Evolutionary conservation across 1,140 invertebrate species (phyloP).

Genomic region (Drosophila sechellia): DNA sequence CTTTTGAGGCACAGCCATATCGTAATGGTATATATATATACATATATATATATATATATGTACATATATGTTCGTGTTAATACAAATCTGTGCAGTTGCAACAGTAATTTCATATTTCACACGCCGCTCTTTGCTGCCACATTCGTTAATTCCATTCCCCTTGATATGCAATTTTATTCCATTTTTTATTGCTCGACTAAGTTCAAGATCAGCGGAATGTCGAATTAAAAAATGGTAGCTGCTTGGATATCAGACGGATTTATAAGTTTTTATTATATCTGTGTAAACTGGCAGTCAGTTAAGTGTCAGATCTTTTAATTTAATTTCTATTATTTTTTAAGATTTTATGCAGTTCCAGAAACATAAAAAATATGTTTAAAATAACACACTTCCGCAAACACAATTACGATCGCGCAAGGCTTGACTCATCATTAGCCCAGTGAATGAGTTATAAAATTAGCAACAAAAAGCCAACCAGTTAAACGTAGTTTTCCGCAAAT

Average conservation of each 20-base stretch:
- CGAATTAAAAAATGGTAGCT: slow-evolving; percentile 2
- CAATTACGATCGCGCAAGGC: neutral
- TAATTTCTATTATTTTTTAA: neutral
- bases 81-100: slow-evolving; percentile 12
- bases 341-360: neutral
- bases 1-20: slow-evolving; percentile 47
- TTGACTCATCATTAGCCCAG: slow-evolving; percentile 17
- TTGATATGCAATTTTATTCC: slow-evolving; percentile 28
- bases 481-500: slow-evolving; percentile 27
- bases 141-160: slow-evolving; percentile 55
- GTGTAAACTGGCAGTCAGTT: neutral
- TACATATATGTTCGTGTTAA: slow-evolving; percentile 1
- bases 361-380: neutral
- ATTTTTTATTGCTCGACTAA: slow-evolving; percentile 29
- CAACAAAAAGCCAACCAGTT: slow-evolving; percentile 19
- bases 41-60: neutral
- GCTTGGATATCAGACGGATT: neutral
- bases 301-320: neutral
- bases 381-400: slow-evolving; percentile 12
- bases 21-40: slow-evolving; percentile 12
- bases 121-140: slow-evolving; percentile 39
- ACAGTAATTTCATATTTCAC: slow-evolving; percentile 56
- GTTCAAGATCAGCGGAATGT: slow-evolving; percentile 62
- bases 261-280: neutral
- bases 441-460: slow-evolving; percentile 14